phyloP scores from a whole-genome alignment of 2,888 invertebrate genomes.

The Flexamia atlantica region DNA sequence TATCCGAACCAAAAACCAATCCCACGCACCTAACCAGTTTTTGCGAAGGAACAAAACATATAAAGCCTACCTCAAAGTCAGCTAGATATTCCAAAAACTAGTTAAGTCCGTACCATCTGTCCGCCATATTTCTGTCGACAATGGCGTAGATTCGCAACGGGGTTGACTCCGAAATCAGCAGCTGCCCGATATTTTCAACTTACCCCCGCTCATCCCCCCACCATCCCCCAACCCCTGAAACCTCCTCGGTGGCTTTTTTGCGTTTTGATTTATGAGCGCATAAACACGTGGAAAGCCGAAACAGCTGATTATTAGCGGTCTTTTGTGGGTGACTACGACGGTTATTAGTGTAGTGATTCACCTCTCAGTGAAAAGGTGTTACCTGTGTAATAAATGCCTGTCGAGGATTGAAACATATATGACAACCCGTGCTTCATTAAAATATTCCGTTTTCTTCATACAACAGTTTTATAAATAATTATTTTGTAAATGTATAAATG shows the following conservation, averaged over 20 bases:
- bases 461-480: too few relatives aligned
- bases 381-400: background rate
- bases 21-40: too few relatives aligned
- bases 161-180: conserved; percentile 39
- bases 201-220: conserved; percentile 29
- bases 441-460: too few relatives aligned
- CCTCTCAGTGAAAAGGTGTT: background rate
- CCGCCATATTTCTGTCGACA: conserved; percentile 46
- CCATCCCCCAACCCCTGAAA: background rate
- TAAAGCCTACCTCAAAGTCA: conserved; percentile 28
- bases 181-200: conserved; percentile 27
- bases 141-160: conserved; percentile 49
- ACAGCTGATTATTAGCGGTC: conserved; percentile 40
- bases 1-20: too few relatives aligned
- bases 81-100: conserved; percentile 40
- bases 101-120: conserved; percentile 45
- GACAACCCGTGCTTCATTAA: too few relatives aligned
- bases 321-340: background rate
- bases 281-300: conserved; percentile 6
- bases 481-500: too few relatives aligned
- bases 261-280: conserved; percentile 19
- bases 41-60: background rate
- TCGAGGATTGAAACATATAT: too few relatives aligned
- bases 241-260: conserved; percentile 19
- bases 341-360: conserved; percentile 20